Conservation (phyloP, 2,888 invertebrate genomes). For the Lithophane leautieri region DNA sequence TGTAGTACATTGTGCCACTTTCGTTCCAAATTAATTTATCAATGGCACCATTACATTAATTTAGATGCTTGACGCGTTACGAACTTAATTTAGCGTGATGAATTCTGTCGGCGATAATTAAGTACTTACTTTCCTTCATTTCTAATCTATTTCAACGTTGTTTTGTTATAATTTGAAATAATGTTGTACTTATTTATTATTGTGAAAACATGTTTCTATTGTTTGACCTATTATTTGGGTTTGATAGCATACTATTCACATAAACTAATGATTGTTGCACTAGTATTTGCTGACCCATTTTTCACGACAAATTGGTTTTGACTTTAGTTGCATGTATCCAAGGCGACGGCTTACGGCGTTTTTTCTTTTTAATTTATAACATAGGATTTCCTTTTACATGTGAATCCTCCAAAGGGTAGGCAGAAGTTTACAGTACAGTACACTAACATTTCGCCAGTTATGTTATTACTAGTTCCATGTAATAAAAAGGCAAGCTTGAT, state of each 20-base stretch:
- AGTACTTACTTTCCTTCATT: slow-evolving; percentile 21
- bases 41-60: slow-evolving; percentile 49
- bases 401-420: neutral
- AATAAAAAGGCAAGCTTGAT: too few relatives aligned
- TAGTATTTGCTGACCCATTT: neutral
- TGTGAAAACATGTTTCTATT: neutral
- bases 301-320: neutral
- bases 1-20: slow-evolving; percentile 51
- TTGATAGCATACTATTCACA: neutral
- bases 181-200: neutral
- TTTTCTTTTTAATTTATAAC: neutral
- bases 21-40: slow-evolving; percentile 46
- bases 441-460: neutral
- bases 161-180: slow-evolving; percentile 13
- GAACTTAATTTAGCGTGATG: slow-evolving; percentile 34
- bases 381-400: neutral
- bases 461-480: neutral
- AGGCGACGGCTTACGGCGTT: neutral
- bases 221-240: slow-evolving; percentile 14
- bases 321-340: neutral
- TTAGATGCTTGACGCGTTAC: slow-evolving; percentile 26
- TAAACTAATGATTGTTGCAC: neutral
- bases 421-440: neutral
- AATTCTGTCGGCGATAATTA: slow-evolving; percentile 28
- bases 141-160: slow-evolving; percentile 3